Base-by-base conservation (phyloP, 2,888 invertebrate species). In the Slavum lentiscoides region DNA sequence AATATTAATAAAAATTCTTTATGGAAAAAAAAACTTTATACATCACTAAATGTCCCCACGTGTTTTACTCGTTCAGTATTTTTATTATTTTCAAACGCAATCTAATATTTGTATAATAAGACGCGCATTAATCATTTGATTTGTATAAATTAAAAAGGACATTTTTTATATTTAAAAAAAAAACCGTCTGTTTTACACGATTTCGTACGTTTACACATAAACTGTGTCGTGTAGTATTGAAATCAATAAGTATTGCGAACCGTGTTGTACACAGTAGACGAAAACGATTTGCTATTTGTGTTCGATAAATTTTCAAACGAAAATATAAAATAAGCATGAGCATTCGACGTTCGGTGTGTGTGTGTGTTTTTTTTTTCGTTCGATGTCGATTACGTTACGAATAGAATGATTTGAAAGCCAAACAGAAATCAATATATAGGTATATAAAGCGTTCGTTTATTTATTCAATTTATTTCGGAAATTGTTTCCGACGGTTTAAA, bases 401-500 rank as follows among this genome's bases (percentile, higher is more conserved):
- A 73, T 1, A 30, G 9, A 73, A 74, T n/a, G 39, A 58, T 37
- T 30, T 15, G 8, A 49, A 30, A 62, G 13, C 30, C 19, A 30
- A 61, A 73, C 49, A 59, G 6, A 39, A 17, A 73, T 59, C 30
- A n/a, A 49, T 61, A 72, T 58, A 73, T 30, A 23, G 13, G 4
- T 17, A 19, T 13, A 15, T 49, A n/a, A 49, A 62, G 23, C 49
- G 62, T 13, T 15, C 11, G 49, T 49, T 49, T 49, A 49, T 49
- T 49, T 49, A 23, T 73, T 62, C 21, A 5, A 9, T 21, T 21
- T 66, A 67, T 61, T 61, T 59, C 9, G 59, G 9, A 11, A 30
- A 30, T 43, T 43, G 43, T 43, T 43, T 43, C 43, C 43, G 1
- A 11, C 11, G 11, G 7, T 43, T 43, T 39, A 8, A 0, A 43